Evolutionary conservation across 2,888 invertebrate genomes (phyloP).

Genomic region (Caenorhabditis virilis): DNA sequence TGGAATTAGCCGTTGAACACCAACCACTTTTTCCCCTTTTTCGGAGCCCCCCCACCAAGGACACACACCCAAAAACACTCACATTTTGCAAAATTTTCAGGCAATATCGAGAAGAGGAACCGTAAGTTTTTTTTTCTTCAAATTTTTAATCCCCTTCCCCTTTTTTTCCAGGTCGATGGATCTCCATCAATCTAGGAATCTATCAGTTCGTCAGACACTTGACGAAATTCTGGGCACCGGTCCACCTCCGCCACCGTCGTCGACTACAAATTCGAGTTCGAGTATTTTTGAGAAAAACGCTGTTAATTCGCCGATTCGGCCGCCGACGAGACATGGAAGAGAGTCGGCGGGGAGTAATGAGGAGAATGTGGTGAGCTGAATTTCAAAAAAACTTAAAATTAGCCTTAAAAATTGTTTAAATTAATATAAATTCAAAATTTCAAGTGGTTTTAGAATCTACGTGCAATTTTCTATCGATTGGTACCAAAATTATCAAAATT

Average conservation of each 20-base stretch:
- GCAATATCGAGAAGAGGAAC: slow-evolving; percentile 10
- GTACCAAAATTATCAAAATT: too few species aligned
- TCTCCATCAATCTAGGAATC: slow-evolving; percentile 24
- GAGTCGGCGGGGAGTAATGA: slow-evolving; percentile 39
- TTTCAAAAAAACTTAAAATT: too few species aligned
- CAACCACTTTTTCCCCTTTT: slow-evolving; percentile 11
- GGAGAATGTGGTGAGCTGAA: slow-evolving; percentile 26
- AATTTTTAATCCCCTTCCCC: background rate
- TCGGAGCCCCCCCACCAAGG: background rate
- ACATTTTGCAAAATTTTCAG: slow-evolving; percentile 25
- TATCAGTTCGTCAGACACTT: slow-evolving; percentile 33
- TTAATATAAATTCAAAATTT: too few species aligned
- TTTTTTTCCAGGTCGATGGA: slow-evolving; percentile 3
- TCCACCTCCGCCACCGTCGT: background rate
- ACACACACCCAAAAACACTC: too few species aligned
- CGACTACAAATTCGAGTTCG: background rate
- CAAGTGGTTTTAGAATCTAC: too few species aligned
- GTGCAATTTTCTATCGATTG: too few species aligned
- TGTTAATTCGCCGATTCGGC: slow-evolving; percentile 28
- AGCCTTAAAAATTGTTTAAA: too few species aligned
- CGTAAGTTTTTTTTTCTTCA: background rate
- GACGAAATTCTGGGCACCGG: slow-evolving; percentile 32
- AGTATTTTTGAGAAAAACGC: slow-evolving; percentile 15
- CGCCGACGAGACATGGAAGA: slow-evolving; percentile 44
- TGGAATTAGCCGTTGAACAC: too few species aligned